phyloP scores from a whole-genome alignment of 2,888 invertebrate genomes.

The Scotopteryx bipunctaria region DNA sequence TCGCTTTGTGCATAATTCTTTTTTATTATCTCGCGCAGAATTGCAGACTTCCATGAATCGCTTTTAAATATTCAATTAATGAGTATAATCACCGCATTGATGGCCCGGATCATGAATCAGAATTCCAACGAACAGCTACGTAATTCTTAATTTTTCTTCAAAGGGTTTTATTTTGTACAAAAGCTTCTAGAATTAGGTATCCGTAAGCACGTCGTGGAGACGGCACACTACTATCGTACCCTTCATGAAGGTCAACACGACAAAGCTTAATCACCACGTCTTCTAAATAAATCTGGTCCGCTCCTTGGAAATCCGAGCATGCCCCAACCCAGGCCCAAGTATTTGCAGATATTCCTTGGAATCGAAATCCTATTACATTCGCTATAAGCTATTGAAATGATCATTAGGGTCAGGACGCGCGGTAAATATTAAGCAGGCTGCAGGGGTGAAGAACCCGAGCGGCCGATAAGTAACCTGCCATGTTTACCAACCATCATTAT shows the following conservation, averaged over 20 bases:
- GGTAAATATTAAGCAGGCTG: conserved; percentile 38
- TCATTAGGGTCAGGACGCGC: conserved; percentile 44
- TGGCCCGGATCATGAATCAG: conserved; percentile 33
- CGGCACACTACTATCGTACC: too few relatives aligned
- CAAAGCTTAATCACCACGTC: conserved; percentile 33
- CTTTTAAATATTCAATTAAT: conserved; percentile 32
- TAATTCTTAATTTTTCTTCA: conserved; percentile 12
- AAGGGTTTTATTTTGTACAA: conserved; percentile 2
- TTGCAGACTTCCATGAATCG: conserved; percentile 31
- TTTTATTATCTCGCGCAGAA: conserved; percentile 28
- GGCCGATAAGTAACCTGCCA: conserved; percentile 64
- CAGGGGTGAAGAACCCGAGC: conserved; percentile 68
- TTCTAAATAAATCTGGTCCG: conserved; percentile 34
- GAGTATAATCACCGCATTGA: conserved; percentile 28
- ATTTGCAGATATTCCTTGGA: conserved; percentile 36
- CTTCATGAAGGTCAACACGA: conserved; percentile 34
- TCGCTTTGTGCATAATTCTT: conserved; percentile 28
- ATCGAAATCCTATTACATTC: conserved; percentile 37
- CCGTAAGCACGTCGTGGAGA: background rate
- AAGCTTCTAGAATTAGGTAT: conserved; percentile 2
- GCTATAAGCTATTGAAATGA: conserved; percentile 42
- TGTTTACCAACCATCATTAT: conserved; percentile 70
- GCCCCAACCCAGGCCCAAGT: conserved; percentile 26
- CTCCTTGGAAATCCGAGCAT: conserved; percentile 34
- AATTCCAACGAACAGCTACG: conserved; percentile 28